A percentile compares a stretch with the other conserved stretches of the same genome.
Evolutionary conservation across 1,140 invertebrate genomes (phyloP).

Genomic region (Brachionus asplanchnoidis): DNA sequence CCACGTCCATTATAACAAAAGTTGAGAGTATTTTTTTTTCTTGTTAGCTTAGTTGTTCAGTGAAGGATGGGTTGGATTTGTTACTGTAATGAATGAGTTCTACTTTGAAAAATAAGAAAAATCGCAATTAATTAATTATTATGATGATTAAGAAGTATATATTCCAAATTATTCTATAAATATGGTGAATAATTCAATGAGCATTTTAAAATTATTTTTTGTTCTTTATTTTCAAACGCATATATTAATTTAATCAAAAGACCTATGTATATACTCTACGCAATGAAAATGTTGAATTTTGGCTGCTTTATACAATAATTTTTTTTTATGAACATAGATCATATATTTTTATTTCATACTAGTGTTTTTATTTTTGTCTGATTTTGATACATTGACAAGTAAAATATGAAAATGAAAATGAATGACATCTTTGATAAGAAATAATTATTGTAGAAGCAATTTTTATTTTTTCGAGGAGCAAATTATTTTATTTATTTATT

Average conservation of each 20-base stretch:
- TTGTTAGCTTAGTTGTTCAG: not conserved
- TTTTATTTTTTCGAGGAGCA: too few relatives aligned
- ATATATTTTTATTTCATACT: too few relatives aligned
- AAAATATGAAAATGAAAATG: too few relatives aligned
- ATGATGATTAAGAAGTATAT: slow-evolving; percentile 17
- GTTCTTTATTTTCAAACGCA: not conserved
- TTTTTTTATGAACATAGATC: too few relatives aligned
- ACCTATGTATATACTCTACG: not conserved
- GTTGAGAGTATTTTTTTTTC: not conserved
- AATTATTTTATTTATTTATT: too few relatives aligned
- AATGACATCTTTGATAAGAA: too few relatives aligned
- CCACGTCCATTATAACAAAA: slow-evolving; percentile 16
- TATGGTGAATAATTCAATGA: not conserved
- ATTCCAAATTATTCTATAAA: not conserved
- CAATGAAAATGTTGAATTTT: not conserved
- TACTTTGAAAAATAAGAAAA: not conserved
- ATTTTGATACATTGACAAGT: too few relatives aligned
- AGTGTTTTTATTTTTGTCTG: too few relatives aligned
- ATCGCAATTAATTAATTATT: slow-evolving; percentile 36
- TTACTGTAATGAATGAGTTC: not conserved
- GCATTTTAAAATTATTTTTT: not conserved
- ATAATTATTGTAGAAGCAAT: too few relatives aligned
- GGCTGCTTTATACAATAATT: not conserved
- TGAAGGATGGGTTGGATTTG: not conserved
- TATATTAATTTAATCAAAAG: not conserved